Evolutionary conservation across 23 tunicate species (phyloP).

Genomic region (Diplosoma virens): DNA sequence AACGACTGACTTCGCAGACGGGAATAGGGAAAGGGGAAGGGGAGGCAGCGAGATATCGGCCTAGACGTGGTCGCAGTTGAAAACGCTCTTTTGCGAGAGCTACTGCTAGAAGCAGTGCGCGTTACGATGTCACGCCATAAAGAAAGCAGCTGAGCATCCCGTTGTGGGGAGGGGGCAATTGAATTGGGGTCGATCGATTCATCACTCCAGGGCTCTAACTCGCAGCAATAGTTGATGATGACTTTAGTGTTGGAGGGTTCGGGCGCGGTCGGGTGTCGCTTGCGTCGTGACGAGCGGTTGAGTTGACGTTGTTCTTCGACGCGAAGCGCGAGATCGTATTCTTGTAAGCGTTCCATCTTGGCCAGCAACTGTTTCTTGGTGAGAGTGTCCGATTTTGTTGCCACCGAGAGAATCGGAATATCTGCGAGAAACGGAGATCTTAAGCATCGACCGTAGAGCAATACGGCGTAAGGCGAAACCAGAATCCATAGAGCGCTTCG

Average conservation of each 20-base stretch:
- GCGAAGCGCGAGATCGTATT: slow-evolving; percentile 65
- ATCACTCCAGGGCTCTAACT: slow-evolving; percentile 88
- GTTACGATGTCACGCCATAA: slow-evolving; percentile 91
- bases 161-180: slow-evolving; percentile 55
- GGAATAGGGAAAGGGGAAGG: slow-evolving; percentile 69
- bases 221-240: slow-evolving; percentile 78
- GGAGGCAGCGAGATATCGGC: slow-evolving; percentile 77
- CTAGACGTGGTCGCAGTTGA: slow-evolving; percentile 52
- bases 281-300: slow-evolving; percentile 35
- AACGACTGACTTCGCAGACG: slow-evolving; percentile 82
- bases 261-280: slow-evolving; percentile 34
- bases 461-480: too few relatives aligned
- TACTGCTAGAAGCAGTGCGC: slow-evolving; percentile 59
- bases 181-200: slow-evolving; percentile 72
- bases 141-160: slow-evolving; percentile 60
- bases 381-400: slow-evolving; percentile 70
- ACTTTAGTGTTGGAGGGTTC: slow-evolving; percentile 39
- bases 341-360: slow-evolving; percentile 43
- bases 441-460: not conserved
- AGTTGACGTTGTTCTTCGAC: slow-evolving; percentile 26
- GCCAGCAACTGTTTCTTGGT: slow-evolving; percentile 25
- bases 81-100: slow-evolving; percentile 58
- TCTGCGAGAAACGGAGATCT: slow-evolving; percentile 50
- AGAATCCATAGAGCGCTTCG: too few relatives aligned
- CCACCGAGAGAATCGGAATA: slow-evolving; percentile 79